phyloP scores from a whole-genome alignment of 2,797 vertebrate species.

The Apogon talboti region DNA sequence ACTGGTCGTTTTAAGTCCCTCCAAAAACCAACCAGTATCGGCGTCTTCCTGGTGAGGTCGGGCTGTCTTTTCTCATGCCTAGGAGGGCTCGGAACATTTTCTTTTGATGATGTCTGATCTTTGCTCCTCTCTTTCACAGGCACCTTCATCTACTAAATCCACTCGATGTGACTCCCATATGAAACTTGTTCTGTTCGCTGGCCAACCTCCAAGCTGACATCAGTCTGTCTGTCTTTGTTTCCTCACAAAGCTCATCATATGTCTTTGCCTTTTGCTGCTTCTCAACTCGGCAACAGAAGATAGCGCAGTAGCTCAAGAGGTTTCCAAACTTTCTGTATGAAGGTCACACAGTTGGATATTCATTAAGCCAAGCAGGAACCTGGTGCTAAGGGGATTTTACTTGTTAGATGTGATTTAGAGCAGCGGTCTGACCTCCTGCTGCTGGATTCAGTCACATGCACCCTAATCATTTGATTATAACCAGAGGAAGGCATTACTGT shows the following conservation, averaged over 20 bases:
- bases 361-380: constrained; percentile 56
- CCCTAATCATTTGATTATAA: constrained; percentile 54
- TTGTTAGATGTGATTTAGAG: constrained; percentile 66
- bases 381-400: constrained; percentile 57
- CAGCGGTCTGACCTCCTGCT: constrained; percentile 54
- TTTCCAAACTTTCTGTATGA: constrained; percentile 33
- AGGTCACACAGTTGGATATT: constrained; percentile 58
- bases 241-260: constrained; percentile 1
- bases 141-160: not conserved
- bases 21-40: too few species aligned
- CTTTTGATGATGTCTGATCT: constrained; percentile 7
- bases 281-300: constrained; percentile 1
- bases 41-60: too few species aligned
- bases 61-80: too few species aligned
- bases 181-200: not conserved
- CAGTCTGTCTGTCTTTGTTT: not conserved
- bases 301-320: not conserved
- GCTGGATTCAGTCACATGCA: constrained; percentile 54
- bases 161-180: not conserved
- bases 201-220: not conserved
- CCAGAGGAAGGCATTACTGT: constrained; percentile 43
- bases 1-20: too few species aligned
- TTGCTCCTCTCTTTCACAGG: constrained; percentile 1
- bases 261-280: constrained; percentile 1
- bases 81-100: not conserved